These are phyloP conservation scores for Clarias macrocephalus DNA, from an alignment of 2,113 vertebrate genomes.

Conservation along the genomic window DNA sequence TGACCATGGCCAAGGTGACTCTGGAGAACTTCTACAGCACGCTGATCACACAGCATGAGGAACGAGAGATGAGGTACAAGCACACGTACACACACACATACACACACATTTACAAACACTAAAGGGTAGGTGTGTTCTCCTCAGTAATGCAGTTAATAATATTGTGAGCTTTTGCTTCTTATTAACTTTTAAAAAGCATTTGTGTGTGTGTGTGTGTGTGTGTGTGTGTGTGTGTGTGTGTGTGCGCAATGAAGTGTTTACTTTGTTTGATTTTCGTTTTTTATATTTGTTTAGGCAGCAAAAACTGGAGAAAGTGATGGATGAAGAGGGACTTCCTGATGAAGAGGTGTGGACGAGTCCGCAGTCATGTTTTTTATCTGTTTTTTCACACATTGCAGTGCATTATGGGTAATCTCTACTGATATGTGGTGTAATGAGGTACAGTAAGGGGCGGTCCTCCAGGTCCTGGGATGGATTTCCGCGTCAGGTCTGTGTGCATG, in stretches of 20 bases:
- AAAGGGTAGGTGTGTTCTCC: not conserved
- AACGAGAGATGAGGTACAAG: slow-evolving; percentile 84
- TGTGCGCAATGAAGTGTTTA: not conserved
- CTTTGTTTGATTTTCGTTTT: not conserved
- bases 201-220: not conserved
- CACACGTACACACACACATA: slow-evolving; percentile 13
- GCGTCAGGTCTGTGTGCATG: not conserved
- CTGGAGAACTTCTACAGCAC: slow-evolving; percentile 91
- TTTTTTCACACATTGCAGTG: not conserved
- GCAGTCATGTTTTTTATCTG: not conserved
- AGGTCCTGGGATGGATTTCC: too few species aligned
- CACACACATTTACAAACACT: not conserved
- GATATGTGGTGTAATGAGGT: not conserved
- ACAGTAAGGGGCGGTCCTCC: not conserved
- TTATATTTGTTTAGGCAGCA: slow-evolving; percentile 75
- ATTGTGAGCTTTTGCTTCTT: not conserved
- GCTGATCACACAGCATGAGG: slow-evolving; percentile 84
- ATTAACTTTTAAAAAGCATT: not conserved
- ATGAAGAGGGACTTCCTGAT: slow-evolving; percentile 87
- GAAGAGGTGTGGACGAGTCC: slow-evolving; percentile 78
- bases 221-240: not conserved
- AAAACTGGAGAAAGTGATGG: slow-evolving; percentile 90
- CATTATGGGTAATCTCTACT: not conserved
- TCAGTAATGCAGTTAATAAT: not conserved
- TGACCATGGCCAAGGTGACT: slow-evolving; percentile 88